These are phyloP conservation scores for Enteromius treurensis DNA, from an alignment of 2,797 vertebrate genomes.

Conservation along the genomic window DNA sequence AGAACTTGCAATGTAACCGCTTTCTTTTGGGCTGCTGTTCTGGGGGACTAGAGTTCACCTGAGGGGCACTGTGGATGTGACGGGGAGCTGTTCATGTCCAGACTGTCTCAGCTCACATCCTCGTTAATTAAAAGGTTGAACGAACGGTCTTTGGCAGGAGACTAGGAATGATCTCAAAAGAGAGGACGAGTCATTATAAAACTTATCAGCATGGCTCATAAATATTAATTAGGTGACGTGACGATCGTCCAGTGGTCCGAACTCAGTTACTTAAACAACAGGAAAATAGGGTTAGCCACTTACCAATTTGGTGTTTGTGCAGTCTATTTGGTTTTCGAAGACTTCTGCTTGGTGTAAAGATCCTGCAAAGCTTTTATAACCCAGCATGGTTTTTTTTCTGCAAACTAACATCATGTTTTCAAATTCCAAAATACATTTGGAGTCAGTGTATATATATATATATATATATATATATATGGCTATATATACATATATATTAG, in stretches of 20 bases:
- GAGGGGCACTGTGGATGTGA: slow-evolving; percentile 29
- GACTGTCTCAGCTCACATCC: slow-evolving; percentile 21
- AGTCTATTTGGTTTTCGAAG: neutral
- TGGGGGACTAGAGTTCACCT: slow-evolving; percentile 37
- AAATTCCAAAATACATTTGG: no score
- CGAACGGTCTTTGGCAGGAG: slow-evolving; percentile 20
- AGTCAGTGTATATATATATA: no score
- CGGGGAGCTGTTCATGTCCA: slow-evolving; percentile 3
- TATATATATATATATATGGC: no score
- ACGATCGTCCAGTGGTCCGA: neutral
- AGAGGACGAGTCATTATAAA: neutral
- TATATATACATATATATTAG: no score
- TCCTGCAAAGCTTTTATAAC: neutral
- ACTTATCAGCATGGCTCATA: neutral
- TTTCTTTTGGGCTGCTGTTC: slow-evolving; percentile 18
- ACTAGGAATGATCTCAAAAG: neutral
- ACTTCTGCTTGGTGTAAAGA: neutral
- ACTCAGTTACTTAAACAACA: neutral
- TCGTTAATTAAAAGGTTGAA: slow-evolving; percentile 23
- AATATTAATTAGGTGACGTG: slow-evolving; percentile 12
- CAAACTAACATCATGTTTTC: no score
- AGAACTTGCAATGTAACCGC: neutral
- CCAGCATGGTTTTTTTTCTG: no score
- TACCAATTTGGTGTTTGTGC: neutral
- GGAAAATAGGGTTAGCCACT: neutral